Evolutionary conservation across 2,888 invertebrate species (phyloP).

Genomic region (Synanthedon tipuliformis): DNA sequence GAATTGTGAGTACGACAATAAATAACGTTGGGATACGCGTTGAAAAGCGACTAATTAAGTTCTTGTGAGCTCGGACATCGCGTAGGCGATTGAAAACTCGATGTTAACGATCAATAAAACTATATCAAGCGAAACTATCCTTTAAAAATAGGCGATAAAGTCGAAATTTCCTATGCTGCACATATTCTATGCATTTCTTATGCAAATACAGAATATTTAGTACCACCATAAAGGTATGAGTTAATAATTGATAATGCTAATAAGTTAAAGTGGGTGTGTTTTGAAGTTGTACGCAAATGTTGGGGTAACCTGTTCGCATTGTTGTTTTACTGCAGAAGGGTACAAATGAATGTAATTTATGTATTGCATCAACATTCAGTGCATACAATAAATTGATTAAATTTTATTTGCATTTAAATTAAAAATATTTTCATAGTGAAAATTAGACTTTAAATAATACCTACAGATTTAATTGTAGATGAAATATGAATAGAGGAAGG

Average conservation of each 20-base stretch:
- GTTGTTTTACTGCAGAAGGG: not conserved
- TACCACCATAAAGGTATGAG: slow-evolving; percentile 21
- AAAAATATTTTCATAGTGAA: too few relatives aligned
- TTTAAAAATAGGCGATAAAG: not conserved
- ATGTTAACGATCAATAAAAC: slow-evolving; percentile 26
- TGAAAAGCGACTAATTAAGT: slow-evolving; percentile 63
- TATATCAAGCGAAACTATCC: not conserved
- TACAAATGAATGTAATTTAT: not conserved
- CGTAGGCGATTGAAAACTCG: slow-evolving; percentile 41
- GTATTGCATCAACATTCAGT: not conserved
- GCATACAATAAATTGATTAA: too few relatives aligned
- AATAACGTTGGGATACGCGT: slow-evolving; percentile 47
- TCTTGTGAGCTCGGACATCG: slow-evolving; percentile 45
- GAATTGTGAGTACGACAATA: slow-evolving; percentile 50
- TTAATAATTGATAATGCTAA: slow-evolving; percentile 50
- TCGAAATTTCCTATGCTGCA: not conserved
- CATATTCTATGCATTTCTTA: slow-evolving; percentile 26
- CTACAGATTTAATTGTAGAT: too few relatives aligned
- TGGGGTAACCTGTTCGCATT: not conserved
- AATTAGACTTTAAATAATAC: too few relatives aligned
- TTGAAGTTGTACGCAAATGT: not conserved
- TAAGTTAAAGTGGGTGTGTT: slow-evolving; percentile 1
- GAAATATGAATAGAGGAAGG: too few relatives aligned
- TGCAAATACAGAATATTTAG: slow-evolving; percentile 45
- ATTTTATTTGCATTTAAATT: too few relatives aligned